Evolutionary conservation across 2,888 invertebrate species (phyloP), one percentile per base, ranked within the genome.

Genomic region (Thereva nobilitata): DNA sequence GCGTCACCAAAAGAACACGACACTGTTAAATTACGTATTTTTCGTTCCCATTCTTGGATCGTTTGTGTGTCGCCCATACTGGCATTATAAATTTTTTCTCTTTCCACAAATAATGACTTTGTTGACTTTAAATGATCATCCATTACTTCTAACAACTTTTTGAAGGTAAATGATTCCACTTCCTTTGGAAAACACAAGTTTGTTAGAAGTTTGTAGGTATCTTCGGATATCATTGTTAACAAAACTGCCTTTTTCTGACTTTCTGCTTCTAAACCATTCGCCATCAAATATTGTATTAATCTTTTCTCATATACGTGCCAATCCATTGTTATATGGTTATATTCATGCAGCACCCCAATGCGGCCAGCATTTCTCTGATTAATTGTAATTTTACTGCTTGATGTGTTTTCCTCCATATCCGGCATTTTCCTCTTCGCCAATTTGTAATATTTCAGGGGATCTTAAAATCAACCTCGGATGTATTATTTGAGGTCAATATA

Each of bases 11-110:
- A 50, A n/a, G 4, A 9, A 23, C 50, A 50, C 4, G 50, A 34
- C 34, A 50, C 67, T n/a, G 66, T 34, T n/a, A 59, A 7, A 23
- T 23, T 41, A 4, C 55, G 12, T 12, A 45, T 47, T 34, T 40
- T 38, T 55, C 63, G 5, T 40, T 41, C 52, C 63, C 63, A 64
- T 23, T 64, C 40, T 38, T 55, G 44, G 40, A 64, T 44, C 7
- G 47, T 23, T 37, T 63, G 10, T 2, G 10, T 9, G 6, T 23
- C 42, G 5, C 37, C 40, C 63, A 63, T 50, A 6, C 8, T 1
- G 1, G 63, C 50, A 6, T n/a, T 10, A 35, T 50, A 50, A 38
- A 63, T 50, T 3, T 3, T 12, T 7, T 49, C 49, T 9, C 63
- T 23, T 63, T 63, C 63, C 8, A 63, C 63, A 4, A 50, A 63